A percentile compares a stretch with the other conserved stretches of the same genome.
Conservation (phyloP, 2,797 vertebrate species). For the Philypnodon macrostomus region DNA sequence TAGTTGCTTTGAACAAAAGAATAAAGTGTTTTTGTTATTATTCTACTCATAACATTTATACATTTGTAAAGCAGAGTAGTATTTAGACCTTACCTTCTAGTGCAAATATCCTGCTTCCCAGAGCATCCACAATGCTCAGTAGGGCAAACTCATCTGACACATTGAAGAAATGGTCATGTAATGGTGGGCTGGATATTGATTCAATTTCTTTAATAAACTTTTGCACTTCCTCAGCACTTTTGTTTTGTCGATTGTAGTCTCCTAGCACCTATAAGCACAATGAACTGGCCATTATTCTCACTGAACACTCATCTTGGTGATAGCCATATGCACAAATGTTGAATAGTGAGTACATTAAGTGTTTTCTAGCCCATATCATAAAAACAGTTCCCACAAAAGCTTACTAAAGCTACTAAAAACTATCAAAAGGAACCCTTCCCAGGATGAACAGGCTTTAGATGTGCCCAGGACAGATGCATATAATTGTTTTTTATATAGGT, state of each 20-base stretch:
- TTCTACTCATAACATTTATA: neutral
- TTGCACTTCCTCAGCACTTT: slow-evolving; percentile 75
- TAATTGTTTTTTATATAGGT: neutral
- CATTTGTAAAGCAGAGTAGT: neutral
- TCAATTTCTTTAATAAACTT: slow-evolving; percentile 91
- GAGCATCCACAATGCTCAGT: slow-evolving; percentile 86
- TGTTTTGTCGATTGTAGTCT: slow-evolving; percentile 90
- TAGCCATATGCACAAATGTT: too few species aligned
- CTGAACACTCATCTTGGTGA: too few species aligned
- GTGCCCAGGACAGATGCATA: too few species aligned
- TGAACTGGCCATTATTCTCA: neutral
- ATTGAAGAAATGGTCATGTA: slow-evolving; percentile 95
- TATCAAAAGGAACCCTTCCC: too few species aligned
- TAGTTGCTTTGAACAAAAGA: slow-evolving; percentile 77
- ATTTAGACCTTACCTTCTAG: slow-evolving; percentile 82
- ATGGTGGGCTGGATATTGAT: slow-evolving; percentile 86
- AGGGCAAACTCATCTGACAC: slow-evolving; percentile 91
- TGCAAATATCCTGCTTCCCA: slow-evolving; percentile 95
- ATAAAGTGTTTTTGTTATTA: neutral
- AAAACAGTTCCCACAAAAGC: too few species aligned
- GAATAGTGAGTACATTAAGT: too few species aligned
- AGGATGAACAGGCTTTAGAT: too few species aligned
- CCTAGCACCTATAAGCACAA: slow-evolving; percentile 85
- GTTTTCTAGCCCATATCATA: too few species aligned
- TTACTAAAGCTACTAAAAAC: too few species aligned